These are phyloP conservation scores for Pterostichus madidus DNA, from an alignment of 2,888 invertebrate genomes.

Conservation along the genomic window DNA sequence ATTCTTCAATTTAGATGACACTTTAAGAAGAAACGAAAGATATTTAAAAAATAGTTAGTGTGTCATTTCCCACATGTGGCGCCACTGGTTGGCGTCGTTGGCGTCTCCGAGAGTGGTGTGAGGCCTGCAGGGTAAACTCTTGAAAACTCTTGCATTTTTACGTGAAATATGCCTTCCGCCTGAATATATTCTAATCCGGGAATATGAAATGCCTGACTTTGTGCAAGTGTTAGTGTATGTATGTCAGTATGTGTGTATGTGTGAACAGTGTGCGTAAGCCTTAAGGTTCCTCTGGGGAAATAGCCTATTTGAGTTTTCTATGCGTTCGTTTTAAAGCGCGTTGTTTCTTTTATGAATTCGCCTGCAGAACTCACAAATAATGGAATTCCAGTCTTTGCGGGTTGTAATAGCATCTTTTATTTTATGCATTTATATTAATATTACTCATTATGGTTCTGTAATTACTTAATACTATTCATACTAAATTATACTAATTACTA, in stretches of 20 bases:
- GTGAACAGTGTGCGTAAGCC: conserved; percentile 25
- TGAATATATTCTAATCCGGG: conserved; percentile 78
- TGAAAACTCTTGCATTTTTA: conserved; percentile 73
- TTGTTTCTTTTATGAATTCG: conserved; percentile 48
- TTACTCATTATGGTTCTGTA: too few relatives aligned
- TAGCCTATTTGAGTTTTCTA: conserved; percentile 63
- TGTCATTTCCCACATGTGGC: not conserved
- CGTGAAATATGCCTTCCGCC: conserved; percentile 77
- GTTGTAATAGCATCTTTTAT: not conserved
- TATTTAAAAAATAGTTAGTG: not conserved
- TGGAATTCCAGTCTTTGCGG: conserved; percentile 8
- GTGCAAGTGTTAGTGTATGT: conserved; percentile 24
- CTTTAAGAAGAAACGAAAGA: not conserved
- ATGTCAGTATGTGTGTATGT: conserved; percentile 23
- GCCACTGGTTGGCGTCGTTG: conserved; percentile 3
- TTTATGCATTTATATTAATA: not conserved
- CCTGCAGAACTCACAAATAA: conserved; percentile 28
- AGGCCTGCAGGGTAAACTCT: conserved; percentile 54
- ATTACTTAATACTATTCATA: too few relatives aligned
- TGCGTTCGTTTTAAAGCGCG: conserved; percentile 12
- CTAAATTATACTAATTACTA: too few relatives aligned
- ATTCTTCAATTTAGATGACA: too few relatives aligned
- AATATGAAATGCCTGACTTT: conserved; percentile 76
- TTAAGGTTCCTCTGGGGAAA: conserved; percentile 62
- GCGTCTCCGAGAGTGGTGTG: conserved; percentile 18